Evolutionary conservation across 2,888 invertebrate species (phyloP).

Genomic region (Catonia carolina): DNA sequence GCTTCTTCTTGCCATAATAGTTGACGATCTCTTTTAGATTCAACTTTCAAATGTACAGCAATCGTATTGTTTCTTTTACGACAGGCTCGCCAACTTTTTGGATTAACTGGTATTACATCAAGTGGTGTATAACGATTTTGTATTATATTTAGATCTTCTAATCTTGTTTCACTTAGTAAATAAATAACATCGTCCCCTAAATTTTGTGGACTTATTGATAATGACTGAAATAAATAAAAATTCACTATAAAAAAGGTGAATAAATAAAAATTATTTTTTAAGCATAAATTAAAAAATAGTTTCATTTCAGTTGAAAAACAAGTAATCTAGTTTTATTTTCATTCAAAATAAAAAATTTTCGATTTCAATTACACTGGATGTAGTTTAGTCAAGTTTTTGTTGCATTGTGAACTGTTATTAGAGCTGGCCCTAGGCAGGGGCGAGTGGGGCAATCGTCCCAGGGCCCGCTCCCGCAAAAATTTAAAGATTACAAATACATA

Average conservation of each 20-base stretch:
- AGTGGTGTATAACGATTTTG: conserved; percentile 64
- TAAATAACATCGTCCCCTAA: conserved; percentile 64
- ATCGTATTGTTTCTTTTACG: conserved; percentile 53
- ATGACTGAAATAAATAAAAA: conserved; percentile 45
- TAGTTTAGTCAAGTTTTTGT: too few relatives aligned
- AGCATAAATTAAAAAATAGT: too few relatives aligned
- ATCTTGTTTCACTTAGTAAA: conserved; percentile 55
- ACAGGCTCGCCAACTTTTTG: conserved; percentile 47
- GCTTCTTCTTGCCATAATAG: conserved; percentile 62
- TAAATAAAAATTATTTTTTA: too few relatives aligned
- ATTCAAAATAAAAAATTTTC: too few relatives aligned
- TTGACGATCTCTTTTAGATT: conserved; percentile 52
- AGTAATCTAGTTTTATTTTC: too few relatives aligned
- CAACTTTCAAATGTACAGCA: conserved; percentile 61
- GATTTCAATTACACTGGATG: too few relatives aligned
- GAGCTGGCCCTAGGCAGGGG: too few relatives aligned
- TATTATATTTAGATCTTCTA: conserved; percentile 62
- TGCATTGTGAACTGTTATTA: too few relatives aligned
- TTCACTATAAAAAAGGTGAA: not conserved
- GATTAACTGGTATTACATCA: conserved; percentile 38
- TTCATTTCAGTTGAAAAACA: too few relatives aligned
- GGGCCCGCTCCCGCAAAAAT: too few relatives aligned
- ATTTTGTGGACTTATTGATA: conserved; percentile 65
- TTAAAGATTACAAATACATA: too few relatives aligned
- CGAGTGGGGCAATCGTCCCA: too few relatives aligned